Conservation (phyloP, 2,113 vertebrate genomes). For the Emydocephalus ijimae region DNA sequence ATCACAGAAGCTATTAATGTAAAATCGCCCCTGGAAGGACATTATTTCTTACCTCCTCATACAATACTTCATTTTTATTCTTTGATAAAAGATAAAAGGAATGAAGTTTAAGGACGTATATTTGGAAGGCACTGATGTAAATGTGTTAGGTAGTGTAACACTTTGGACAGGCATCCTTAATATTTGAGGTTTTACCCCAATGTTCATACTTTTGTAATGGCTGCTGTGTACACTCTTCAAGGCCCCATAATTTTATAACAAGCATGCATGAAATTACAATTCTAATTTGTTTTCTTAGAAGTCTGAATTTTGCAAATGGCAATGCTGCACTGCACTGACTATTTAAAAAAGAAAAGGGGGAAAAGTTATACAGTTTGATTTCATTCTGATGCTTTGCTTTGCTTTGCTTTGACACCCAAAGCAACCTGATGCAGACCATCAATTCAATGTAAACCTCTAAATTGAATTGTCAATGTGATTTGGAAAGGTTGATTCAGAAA, state of each 20-base stretch:
- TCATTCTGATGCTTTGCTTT: not conserved
- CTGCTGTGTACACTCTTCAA: not conserved
- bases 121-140: not conserved
- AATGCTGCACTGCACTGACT: not conserved
- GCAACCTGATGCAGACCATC: not conserved
- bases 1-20: constrained; percentile 12
- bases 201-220: not conserved
- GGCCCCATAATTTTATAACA: not conserved
- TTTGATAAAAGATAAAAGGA: not conserved
- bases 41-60: constrained; percentile 13
- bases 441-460: not conserved
- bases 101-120: not conserved
- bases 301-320: not conserved
- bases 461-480: not conserved
- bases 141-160: not conserved
- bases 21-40: constrained; percentile 16
- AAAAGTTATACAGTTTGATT: not conserved
- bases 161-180: constrained; percentile 2
- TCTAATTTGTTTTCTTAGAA: not conserved
- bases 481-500: not conserved
- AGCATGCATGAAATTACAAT: not conserved
- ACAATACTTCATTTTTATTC: not conserved
- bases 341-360: not conserved
- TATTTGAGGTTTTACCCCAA: not conserved
- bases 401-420: not conserved